Evolutionary conservation across 2,797 vertebrate species (phyloP).

Genomic region (Pelodytes ibericus): DNA sequence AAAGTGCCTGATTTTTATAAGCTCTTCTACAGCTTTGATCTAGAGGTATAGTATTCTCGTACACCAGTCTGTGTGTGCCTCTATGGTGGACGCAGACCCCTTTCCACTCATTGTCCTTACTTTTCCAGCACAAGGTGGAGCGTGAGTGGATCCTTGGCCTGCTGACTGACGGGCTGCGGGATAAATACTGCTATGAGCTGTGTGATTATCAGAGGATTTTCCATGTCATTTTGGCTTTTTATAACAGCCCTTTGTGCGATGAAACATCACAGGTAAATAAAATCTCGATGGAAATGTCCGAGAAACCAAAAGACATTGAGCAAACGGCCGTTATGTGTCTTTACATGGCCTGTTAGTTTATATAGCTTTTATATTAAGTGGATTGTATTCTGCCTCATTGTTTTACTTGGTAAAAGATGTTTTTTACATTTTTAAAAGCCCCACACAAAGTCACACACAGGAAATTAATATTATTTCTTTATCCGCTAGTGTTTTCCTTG

Average conservation of each 20-base stretch:
- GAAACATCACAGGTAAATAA: slow-evolving; percentile 77
- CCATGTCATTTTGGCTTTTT: slow-evolving; percentile 82
- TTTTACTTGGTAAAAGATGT: not conserved
- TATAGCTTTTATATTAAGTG: too few species aligned
- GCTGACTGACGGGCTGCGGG: slow-evolving; percentile 83
- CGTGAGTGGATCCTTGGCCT: slow-evolving; percentile 85
- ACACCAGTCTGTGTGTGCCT: too few species aligned
- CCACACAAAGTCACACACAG: too few species aligned
- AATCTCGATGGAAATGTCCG: too few species aligned
- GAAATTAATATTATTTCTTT: too few species aligned
- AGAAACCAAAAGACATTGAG: too few species aligned
- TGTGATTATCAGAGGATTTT: slow-evolving; percentile 85
- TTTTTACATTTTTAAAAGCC: not conserved
- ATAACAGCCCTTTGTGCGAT: slow-evolving; percentile 84
- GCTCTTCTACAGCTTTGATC: slow-evolving; percentile 90
- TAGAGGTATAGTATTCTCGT: slow-evolving; percentile 79
- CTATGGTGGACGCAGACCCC: too few species aligned
- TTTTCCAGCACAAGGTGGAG: slow-evolving; percentile 82
- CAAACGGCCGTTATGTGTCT: too few species aligned
- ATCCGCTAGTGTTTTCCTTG: too few species aligned
- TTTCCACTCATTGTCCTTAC: too few species aligned
- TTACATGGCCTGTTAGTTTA: too few species aligned
- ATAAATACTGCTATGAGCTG: slow-evolving; percentile 83
- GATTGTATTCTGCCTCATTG: too few species aligned
- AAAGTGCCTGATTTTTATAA: slow-evolving; percentile 92